A percentile compares a stretch with the other conserved stretches of the same genome.
Conservation (phyloP, 2,888 invertebrate species). For the Eurytoma adleriae region DNA sequence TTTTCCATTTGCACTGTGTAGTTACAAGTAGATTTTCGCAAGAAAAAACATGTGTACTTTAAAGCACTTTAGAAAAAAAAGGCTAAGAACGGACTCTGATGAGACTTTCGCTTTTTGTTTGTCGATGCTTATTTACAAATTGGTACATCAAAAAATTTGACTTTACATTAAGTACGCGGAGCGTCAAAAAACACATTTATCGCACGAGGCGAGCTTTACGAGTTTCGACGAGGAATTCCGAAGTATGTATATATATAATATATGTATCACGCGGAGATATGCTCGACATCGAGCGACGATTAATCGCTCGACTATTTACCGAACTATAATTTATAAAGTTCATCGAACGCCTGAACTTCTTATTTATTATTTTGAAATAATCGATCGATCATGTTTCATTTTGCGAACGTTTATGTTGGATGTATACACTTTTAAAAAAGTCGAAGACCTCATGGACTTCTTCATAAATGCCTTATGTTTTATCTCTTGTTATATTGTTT, state of each 20-base stretch:
- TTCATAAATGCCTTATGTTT: slow-evolving; percentile 48
- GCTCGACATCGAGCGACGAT: slow-evolving; percentile 23
- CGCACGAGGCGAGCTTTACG: slow-evolving; percentile 45
- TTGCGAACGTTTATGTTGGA: slow-evolving; percentile 15
- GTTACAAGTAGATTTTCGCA: slow-evolving; percentile 11
- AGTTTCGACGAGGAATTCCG: slow-evolving; percentile 52
- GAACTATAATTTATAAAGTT: slow-evolving; percentile 43
- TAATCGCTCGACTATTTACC: slow-evolving; percentile 26
- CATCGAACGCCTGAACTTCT: slow-evolving; percentile 29
- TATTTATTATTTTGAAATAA: slow-evolving; percentile 14
- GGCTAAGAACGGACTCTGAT: slow-evolving; percentile 26
- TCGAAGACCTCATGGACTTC: slow-evolving; percentile 36
- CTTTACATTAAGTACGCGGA: slow-evolving; percentile 48
- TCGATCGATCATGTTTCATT: neutral
- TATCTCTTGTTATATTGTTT: slow-evolving; percentile 14
- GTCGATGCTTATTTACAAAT: slow-evolving; percentile 49
- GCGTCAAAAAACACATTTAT: slow-evolving; percentile 28
- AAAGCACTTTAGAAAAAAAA: slow-evolving; percentile 4
- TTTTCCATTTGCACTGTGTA: neutral
- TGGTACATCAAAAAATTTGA: slow-evolving; percentile 38
- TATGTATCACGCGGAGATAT: slow-evolving; percentile 40
- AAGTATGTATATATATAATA: slow-evolving; percentile 34
- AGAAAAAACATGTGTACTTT: neutral
- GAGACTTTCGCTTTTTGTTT: slow-evolving; percentile 19
- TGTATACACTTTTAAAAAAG: slow-evolving; percentile 40